Evolutionary conservation across 2,113 vertebrate genomes (phyloP), one percentile per base, ranked within the genome.

Genomic region (Mola mola): DNA sequence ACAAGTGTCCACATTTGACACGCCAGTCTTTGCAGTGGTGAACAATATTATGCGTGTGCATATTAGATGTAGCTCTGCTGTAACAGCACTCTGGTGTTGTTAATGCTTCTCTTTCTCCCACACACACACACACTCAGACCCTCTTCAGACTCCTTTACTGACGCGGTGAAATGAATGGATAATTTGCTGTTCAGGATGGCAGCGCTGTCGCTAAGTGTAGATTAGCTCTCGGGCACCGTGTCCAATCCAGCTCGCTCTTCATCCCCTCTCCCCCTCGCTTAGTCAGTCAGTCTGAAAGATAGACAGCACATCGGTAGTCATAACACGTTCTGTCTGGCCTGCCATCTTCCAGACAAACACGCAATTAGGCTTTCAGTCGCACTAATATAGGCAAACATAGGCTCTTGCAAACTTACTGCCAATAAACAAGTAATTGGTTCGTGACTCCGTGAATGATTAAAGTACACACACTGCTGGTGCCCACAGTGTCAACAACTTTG

Each of bases 231-330:
- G 25, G 20, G 53, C 72, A 74, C 72, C 36, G 25, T 83, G 79
- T 83, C 87, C 71, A 79, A 90, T 79, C 83, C 71, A 46, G 38
- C 41, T 41, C 19, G 9, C 62, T 8, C 41, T 25, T 33, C 37
- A 26, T 37, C 36, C 37, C 36, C 41, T 11, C 25, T 7, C 63
- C 22, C 6, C 38, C 41, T 34, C 36, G 31, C 43, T 50, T 22
- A 41, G 36, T 65, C 72, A 65, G 64, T 72, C 74, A 61, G 72
- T 71, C 82, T 77, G 65, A 67, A 70, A 84, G 85, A 86, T 81
- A 82, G 86, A 68, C 78, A 75, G 52, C 66, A 42, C 46, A 88
- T 92, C 83, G 80, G 89, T 59, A 91, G 76, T 82, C 87, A 47
- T 75, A 62, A 68, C 90, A 87, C 85, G 62, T 88, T 70, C 82